Evolutionary conservation across 2,888 invertebrate species (phyloP).

Genomic region (Lysandra coridon): DNA sequence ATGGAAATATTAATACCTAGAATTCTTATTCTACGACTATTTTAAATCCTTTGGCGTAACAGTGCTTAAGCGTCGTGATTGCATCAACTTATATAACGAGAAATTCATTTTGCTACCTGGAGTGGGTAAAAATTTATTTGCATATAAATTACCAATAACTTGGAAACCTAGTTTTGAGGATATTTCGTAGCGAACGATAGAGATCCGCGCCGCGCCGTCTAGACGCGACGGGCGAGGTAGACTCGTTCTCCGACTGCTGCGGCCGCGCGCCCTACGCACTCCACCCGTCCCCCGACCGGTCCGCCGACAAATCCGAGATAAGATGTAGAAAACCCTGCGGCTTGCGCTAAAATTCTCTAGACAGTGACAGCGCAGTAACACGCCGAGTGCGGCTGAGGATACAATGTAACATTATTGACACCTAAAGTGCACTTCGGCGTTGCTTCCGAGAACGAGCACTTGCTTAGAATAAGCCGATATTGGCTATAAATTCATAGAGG

Average conservation of each 20-base stretch:
- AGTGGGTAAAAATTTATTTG: conserved; percentile 20
- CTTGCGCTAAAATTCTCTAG: conserved; percentile 53
- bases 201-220: conserved; percentile 70
- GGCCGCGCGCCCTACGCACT: conserved; percentile 45
- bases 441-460: conserved; percentile 27
- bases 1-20: no score
- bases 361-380: conserved; percentile 47
- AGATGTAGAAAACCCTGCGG: conserved; percentile 51
- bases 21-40: no score
- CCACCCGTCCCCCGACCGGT: conserved; percentile 51
- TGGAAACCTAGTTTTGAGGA: conserved; percentile 50
- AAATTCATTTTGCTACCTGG: conserved; percentile 1
- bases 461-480: conserved; percentile 27
- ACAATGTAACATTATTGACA: conserved; percentile 41
- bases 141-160: conserved; percentile 27
- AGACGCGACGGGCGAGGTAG: conserved; percentile 69
- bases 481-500: conserved; percentile 28
- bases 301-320: conserved; percentile 56
- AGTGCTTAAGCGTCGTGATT: neutral
- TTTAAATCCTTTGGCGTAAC: neutral
- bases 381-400: conserved; percentile 52
- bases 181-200: conserved; percentile 74
- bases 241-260: conserved; percentile 63
- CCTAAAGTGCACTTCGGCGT: conserved; percentile 38
- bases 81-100: conserved; percentile 10